A percentile compares a stretch with the other conserved stretches of the same genome.
Conservation (phyloP, 1,140 invertebrate genomes). For the Nasonia longicornis region DNA sequence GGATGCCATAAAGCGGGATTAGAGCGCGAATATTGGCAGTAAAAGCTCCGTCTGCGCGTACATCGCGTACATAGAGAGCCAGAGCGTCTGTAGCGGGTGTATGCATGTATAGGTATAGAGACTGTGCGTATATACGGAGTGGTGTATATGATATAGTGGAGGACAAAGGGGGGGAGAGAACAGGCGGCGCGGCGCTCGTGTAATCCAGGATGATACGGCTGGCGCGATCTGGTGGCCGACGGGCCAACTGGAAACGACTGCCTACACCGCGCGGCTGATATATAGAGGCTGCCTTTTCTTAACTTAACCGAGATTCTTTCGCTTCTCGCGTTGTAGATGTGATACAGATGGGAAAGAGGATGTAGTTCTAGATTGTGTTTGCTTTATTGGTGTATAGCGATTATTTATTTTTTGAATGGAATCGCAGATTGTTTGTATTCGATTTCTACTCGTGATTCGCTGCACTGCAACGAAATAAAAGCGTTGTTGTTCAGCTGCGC, state of each 20-base stretch:
- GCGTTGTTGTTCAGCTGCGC: no score
- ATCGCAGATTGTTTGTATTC: no score
- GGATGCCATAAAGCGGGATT: conserved; percentile 46
- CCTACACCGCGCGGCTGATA: background rate
- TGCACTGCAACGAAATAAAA: no score
- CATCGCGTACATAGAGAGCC: background rate
- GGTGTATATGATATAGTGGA: conserved; percentile 13
- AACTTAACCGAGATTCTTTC: background rate
- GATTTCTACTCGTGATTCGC: no score
- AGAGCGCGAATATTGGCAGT: conserved; percentile 44
- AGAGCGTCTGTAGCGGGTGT: conserved; percentile 18
- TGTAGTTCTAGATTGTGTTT: no score
- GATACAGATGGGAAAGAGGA: no score
- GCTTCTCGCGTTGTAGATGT: no score
- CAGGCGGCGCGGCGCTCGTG: background rate
- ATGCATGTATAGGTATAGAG: background rate
- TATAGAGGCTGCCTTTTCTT: background rate
- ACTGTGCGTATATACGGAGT: no score
- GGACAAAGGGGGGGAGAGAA: conserved; percentile 20
- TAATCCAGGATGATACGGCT: conserved; percentile 49
- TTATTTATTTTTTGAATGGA: no score
- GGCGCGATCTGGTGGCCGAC: conserved; percentile 55
- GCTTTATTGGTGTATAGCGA: no score
- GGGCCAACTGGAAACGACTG: background rate
- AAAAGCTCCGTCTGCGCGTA: conserved; percentile 26